Conservation (phyloP, 2,797 vertebrate genomes). For the Cyprinella venusta region DNA sequence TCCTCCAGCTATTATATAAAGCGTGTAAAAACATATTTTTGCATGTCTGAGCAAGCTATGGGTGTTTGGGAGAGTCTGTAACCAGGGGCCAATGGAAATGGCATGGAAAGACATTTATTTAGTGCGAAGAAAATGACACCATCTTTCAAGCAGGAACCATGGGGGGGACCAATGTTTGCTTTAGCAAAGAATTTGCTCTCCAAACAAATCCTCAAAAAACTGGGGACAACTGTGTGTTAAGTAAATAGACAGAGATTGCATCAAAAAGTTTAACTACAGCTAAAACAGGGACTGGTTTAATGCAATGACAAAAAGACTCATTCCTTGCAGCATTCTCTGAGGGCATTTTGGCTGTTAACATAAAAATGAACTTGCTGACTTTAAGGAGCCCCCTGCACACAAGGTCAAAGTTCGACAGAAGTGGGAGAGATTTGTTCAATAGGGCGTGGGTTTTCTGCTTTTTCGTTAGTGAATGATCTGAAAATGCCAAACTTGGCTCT, state of each 20-base stretch:
- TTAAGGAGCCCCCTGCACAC: slow-evolving; percentile 27
- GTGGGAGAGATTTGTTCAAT: slow-evolving; percentile 39
- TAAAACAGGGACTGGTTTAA: slow-evolving; percentile 63
- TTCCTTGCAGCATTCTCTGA: slow-evolving; percentile 42
- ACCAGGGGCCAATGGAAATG: slow-evolving; percentile 28
- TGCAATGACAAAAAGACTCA: slow-evolving; percentile 59
- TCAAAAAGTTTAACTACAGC: slow-evolving; percentile 47
- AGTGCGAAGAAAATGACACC: slow-evolving; percentile 57
- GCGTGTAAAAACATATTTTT: slow-evolving; percentile 47
- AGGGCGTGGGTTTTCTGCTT: slow-evolving; percentile 19
- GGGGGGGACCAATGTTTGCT: slow-evolving; percentile 63
- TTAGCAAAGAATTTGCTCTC: slow-evolving; percentile 70
- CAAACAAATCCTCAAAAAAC: slow-evolving; percentile 68
- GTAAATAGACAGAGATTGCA: slow-evolving; percentile 66
- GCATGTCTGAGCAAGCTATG: slow-evolving; percentile 57
- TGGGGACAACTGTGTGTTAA: slow-evolving; percentile 41
- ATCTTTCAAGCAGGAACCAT: slow-evolving; percentile 60
- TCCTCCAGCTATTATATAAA: slow-evolving; percentile 3
- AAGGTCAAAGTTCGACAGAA: slow-evolving; percentile 57
- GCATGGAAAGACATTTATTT: slow-evolving; percentile 62
- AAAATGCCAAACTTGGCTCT: not conserved
- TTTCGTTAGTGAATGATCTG: slow-evolving; percentile 10
- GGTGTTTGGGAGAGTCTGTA: slow-evolving; percentile 44
- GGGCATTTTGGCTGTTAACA: slow-evolving; percentile 33
- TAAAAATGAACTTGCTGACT: slow-evolving; percentile 52